Base-by-base conservation (phyloP, 2,113 vertebrate species). In the Sorex fumeus region DNA sequence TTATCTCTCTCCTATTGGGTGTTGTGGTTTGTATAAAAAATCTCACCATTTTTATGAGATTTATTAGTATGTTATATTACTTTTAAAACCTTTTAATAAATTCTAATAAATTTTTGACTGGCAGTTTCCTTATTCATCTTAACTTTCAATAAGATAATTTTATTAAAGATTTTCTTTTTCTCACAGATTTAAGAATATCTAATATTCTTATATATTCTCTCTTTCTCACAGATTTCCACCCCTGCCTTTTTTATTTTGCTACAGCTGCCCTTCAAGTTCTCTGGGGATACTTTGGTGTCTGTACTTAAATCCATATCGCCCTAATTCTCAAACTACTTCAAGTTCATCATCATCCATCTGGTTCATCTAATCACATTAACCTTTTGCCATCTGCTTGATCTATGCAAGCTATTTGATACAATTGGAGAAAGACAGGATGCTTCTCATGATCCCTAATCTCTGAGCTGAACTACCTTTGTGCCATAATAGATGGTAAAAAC, bases 351-450 rank as follows among this genome's bases (percentile, higher is more conserved):
- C 40, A 79, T 92, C 84, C 78, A 85, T 83, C 36, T 79, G 77
- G 86, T 67, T 57, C 64, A 1, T 92, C 60, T 93, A 92, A 75
- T 92, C 67, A 92, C 45, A 34, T 6, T 94, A 81, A 80, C 74
- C 62, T 67, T 90, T 84, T 72, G 80, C 23, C 91, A 85, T 90
- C 81, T 96, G 85, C 40, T 88, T 60, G 28, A 53, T 91, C 62
- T 67, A 9, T 18, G 23, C 27, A 64, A 45, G 21, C n/a, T 76
- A 25, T 28, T 7, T 36, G 84, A 34, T 57, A 75, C 28, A 88
- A 45, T 0, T 34, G 40, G 79, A 86, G 50, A 36, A 91, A 87
- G 12, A 85, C 15, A 75, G 0, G 15, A 25, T 62, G 2, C 3
- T 18, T 23, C 30, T 19, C 69, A 18, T 8, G 2, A 12, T 4